A percentile compares a stretch with the other conserved stretches of the same genome.
Conservation (phyloP, 2,797 vertebrate genomes). For the Zenarchopterus dispar region DNA sequence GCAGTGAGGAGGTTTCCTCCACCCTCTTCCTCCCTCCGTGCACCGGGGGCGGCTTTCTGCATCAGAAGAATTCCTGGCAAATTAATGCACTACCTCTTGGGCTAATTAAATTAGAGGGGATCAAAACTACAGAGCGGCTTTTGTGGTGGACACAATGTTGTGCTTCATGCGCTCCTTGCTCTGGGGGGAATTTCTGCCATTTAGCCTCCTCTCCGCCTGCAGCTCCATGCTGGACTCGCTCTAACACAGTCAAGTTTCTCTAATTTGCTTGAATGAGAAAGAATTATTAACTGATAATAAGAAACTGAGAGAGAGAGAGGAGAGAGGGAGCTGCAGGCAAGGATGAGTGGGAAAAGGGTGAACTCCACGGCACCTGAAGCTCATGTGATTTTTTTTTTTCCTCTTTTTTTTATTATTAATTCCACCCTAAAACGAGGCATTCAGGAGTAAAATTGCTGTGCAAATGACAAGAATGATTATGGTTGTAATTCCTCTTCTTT, state of each 20-base stretch:
- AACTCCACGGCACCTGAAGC: conserved; percentile 92
- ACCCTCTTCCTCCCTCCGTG: conserved; percentile 78
- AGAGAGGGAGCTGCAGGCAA: conserved; percentile 80
- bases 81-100: conserved; percentile 99
- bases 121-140: conserved; percentile 98
- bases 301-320: conserved; percentile 85
- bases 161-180: conserved; percentile 94
- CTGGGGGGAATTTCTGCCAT: conserved; percentile 97
- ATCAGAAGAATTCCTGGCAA: conserved; percentile 99
- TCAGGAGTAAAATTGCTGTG: conserved; percentile 97
- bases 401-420: conserved; percentile 84
- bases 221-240: conserved; percentile 91
- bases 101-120: conserved; percentile 99
- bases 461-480: conserved; percentile 98
- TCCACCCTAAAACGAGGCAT: conserved; percentile 96
- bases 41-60: conserved; percentile 94
- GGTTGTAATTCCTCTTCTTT: conserved; percentile 87
- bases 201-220: conserved; percentile 92
- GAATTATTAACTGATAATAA: conserved; percentile 99
- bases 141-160: conserved; percentile 99
- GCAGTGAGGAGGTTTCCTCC: conserved; percentile 89
- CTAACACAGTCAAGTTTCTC: conserved; percentile 97
- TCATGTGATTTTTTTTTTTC: conserved; percentile 85
- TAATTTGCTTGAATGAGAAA: conserved; percentile 99
- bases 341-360: conserved; percentile 78